Percentiles rank a stretch among this genome's conserved stretches.
Evolutionary conservation across 1,140 invertebrate species (phyloP).

Genomic region (Pogonognathellus flavescens): DNA sequence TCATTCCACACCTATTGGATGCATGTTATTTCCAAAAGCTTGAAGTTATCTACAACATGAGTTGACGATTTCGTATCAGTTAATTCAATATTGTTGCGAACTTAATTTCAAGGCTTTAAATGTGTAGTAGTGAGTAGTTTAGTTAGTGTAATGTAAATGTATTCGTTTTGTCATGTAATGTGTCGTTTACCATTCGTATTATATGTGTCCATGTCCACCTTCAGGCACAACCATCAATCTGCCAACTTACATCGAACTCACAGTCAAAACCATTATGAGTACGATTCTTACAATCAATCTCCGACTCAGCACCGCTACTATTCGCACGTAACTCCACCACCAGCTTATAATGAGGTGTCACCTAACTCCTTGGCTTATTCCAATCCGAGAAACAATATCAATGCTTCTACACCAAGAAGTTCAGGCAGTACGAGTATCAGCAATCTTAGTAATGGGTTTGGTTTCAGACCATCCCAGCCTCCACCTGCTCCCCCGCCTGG

Average conservation of each 20-base stretch:
- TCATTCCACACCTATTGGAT: not conserved
- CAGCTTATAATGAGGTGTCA: slow-evolving; percentile 38
- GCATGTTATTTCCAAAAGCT: not conserved
- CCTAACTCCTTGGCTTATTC: slow-evolving; percentile 48
- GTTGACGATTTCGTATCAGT: not conserved
- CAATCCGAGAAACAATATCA: slow-evolving; percentile 43
- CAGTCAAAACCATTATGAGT: slow-evolving; percentile 60
- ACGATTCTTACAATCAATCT: slow-evolving; percentile 48
- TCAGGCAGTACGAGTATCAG: slow-evolving; percentile 14
- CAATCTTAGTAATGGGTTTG: slow-evolving; percentile 50
- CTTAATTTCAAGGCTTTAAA: slow-evolving; percentile 36
- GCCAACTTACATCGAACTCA: slow-evolving; percentile 51
- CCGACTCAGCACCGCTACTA: slow-evolving; percentile 37
- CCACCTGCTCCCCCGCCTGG: slow-evolving; percentile 83
- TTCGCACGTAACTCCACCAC: slow-evolving; percentile 42
- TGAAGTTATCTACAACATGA: not conserved
- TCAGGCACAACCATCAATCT: slow-evolving; percentile 36
- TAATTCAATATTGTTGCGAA: not conserved
- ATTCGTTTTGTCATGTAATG: slow-evolving; percentile 9
- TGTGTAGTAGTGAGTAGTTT: slow-evolving; percentile 16
- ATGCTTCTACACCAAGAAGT: slow-evolving; percentile 48
- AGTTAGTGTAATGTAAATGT: slow-evolving; percentile 39
- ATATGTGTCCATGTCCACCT: slow-evolving; percentile 43
- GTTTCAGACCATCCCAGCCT: slow-evolving; percentile 81
- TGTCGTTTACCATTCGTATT: slow-evolving; percentile 13